These are phyloP conservation scores for Cricetomys ansorgei DNA, from an alignment of 2,113 vertebrate genomes.

Conservation along the genomic window DNA sequence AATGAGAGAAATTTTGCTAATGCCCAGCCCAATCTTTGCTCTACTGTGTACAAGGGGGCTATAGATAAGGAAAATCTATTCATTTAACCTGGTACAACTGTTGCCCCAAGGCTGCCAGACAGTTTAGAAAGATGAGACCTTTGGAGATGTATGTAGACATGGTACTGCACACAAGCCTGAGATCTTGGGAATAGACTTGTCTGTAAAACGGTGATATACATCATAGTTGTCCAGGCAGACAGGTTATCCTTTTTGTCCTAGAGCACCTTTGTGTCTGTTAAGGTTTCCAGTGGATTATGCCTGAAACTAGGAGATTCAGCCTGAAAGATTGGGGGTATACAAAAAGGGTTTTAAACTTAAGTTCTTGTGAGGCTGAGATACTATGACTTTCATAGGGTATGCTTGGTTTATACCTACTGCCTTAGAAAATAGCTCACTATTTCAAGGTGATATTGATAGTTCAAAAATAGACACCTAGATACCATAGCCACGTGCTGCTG, in stretches of 20 bases:
- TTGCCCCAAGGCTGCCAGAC: background rate
- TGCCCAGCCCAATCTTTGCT: background rate
- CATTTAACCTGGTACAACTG: background rate
- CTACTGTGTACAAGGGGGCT: background rate
- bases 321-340: background rate
- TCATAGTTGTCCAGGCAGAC: background rate
- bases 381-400: background rate
- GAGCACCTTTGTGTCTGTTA: background rate
- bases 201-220: background rate
- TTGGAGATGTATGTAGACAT: background rate
- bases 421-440: background rate
- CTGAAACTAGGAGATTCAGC: background rate
- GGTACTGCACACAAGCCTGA: too few species aligned
- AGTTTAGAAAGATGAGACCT: background rate
- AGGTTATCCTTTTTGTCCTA: background rate
- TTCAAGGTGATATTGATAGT: background rate
- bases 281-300: background rate
- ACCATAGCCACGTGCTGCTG: background rate
- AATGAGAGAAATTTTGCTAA: conserved; percentile 1
- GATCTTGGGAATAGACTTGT: background rate
- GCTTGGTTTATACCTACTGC: background rate
- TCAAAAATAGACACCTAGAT: background rate
- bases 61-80: background rate
- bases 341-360: background rate
- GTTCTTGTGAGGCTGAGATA: background rate